phyloP scores from a whole-genome alignment of 2,113 vertebrate genomes.

The Protomyctophum bolini region DNA sequence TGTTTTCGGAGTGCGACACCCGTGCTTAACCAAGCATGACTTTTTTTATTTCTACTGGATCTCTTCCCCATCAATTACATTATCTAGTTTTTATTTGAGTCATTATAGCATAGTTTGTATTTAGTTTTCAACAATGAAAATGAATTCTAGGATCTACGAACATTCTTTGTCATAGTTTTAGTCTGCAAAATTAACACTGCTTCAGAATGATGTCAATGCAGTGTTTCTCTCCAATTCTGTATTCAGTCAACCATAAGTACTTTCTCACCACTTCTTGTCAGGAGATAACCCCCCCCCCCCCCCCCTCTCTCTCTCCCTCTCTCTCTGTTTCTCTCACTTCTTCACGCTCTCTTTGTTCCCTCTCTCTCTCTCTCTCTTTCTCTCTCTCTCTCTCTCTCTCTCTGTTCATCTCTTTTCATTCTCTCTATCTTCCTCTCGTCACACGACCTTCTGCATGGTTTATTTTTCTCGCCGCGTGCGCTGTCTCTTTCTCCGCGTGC shows the following conservation, averaged over 20 bases:
- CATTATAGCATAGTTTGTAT: no score
- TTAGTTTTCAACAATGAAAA: no score
- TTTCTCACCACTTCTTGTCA: slow-evolving; percentile 40
- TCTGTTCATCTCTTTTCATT: not conserved
- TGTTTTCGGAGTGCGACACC: no score
- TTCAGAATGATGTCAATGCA: slow-evolving; percentile 34
- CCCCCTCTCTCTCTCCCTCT: slow-evolving; percentile 4
- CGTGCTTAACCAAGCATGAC: no score
- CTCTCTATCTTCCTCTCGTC: not conserved
- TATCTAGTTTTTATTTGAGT: no score
- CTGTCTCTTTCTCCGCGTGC: no score
- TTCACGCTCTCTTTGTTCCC: not conserved
- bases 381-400: not conserved
- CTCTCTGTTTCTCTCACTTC: not conserved
- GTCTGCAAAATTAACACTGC: not conserved
- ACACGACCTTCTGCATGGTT: no score
- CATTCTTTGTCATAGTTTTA: no score
- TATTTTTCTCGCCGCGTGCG: no score
- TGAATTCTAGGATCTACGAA: no score
- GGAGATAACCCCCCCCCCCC: slow-evolving; percentile 6
- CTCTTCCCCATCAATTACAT: no score
- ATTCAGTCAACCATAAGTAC: slow-evolving; percentile 22
- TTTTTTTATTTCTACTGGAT: no score
- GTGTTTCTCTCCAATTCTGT: slow-evolving; percentile 26
- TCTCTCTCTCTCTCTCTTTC: not conserved